Percentiles rank a stretch among this genome's conserved stretches.
These are phyloP conservation scores for Oscheius myriophilus DNA, from an alignment of 2,888 invertebrate species.

Conservation along the genomic window DNA sequence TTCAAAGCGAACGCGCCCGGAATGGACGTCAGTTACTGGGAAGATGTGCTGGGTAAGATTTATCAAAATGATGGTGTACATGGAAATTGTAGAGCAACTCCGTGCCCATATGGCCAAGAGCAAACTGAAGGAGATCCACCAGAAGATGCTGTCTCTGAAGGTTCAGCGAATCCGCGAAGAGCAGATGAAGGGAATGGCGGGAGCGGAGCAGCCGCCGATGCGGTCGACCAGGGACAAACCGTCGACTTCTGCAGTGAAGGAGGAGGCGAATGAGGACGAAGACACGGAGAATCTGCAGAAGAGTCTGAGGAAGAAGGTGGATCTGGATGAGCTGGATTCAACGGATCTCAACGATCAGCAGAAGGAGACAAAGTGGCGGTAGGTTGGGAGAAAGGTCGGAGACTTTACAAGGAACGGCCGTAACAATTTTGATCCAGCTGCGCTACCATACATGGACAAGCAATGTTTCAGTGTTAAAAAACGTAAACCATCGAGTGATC, in stretches of 20 bases:
- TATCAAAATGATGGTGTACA: background rate
- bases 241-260: slow-evolving; percentile 18
- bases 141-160: slow-evolving; percentile 86
- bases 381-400: background rate
- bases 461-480: too few relatives aligned
- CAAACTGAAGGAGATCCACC: slow-evolving; percentile 89
- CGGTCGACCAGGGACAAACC: background rate
- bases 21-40: slow-evolving; percentile 98
- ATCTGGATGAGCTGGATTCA: slow-evolving; percentile 45
- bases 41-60: slow-evolving; percentile 85
- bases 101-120: slow-evolving; percentile 75
- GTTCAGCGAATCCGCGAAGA: slow-evolving; percentile 88
- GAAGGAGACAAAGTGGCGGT: slow-evolving; percentile 62
- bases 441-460: too few relatives aligned
- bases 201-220: slow-evolving; percentile 22
- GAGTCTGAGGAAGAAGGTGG: slow-evolving; percentile 46
- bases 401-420: too few relatives aligned
- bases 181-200: slow-evolving; percentile 42
- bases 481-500: too few relatives aligned
- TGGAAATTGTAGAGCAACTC: slow-evolving; percentile 72
- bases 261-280: slow-evolving; percentile 52
- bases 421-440: too few relatives aligned
- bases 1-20: slow-evolving; percentile 88
- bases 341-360: slow-evolving; percentile 67
- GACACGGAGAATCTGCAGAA: slow-evolving; percentile 29